phyloP scores from a whole-genome alignment of 2,888 invertebrate species.

The Panopea generosa region DNA sequence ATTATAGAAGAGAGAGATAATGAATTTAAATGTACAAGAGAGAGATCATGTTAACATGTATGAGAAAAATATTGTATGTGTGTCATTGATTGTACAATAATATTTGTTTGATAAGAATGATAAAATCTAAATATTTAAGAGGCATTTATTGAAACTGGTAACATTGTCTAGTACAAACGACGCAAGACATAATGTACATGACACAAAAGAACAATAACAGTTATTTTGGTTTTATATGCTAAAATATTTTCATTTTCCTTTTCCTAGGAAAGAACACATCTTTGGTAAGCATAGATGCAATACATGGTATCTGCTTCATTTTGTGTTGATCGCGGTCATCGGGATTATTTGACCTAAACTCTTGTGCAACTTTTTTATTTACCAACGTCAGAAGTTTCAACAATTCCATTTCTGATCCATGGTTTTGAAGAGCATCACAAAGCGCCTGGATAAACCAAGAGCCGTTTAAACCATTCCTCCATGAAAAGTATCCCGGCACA shows the following conservation, averaged over 20 bases:
- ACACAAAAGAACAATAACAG: too few relatives aligned
- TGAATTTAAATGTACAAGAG: too few relatives aligned
- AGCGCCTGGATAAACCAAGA: conserved; percentile 85
- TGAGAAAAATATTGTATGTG: too few relatives aligned
- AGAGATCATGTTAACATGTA: too few relatives aligned
- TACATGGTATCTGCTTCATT: conserved; percentile 82
- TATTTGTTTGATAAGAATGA: too few relatives aligned
- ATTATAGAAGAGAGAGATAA: too few relatives aligned
- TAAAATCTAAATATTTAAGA: too few relatives aligned
- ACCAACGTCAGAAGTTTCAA: conserved; percentile 81
- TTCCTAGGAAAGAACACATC: conserved; percentile 76
- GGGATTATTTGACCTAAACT: conserved; percentile 81
- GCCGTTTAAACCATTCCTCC: conserved; percentile 83
- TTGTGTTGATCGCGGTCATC: conserved; percentile 63
- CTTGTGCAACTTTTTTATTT: conserved; percentile 81
- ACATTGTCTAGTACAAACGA: too few relatives aligned
- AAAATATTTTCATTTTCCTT: conserved; percentile 1
- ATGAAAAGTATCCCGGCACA: conserved; percentile 83
- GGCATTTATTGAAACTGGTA: too few relatives aligned
- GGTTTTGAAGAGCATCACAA: conserved; percentile 71
- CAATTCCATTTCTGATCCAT: conserved; percentile 72
- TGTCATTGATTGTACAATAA: too few relatives aligned
- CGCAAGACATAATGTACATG: too few relatives aligned
- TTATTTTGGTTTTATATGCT: too few relatives aligned
- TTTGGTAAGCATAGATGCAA: conserved; percentile 82